A percentile compares a stretch with the other conserved stretches of the same genome.
phyloP scores from a whole-genome alignment of 2,113 vertebrate genomes.

The Plecotus auritus region DNA sequence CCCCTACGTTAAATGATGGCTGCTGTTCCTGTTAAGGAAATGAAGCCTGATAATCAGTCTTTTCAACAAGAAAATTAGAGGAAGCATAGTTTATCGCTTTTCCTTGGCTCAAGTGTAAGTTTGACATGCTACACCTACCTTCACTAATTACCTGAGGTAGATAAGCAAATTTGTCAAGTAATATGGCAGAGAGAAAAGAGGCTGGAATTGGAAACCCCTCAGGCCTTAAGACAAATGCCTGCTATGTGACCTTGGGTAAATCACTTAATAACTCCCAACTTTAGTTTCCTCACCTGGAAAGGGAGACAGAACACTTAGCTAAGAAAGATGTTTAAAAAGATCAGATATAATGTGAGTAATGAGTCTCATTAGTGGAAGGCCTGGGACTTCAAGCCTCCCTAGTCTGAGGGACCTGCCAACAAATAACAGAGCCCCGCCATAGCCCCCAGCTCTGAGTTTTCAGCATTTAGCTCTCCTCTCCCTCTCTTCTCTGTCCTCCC shows the following conservation, averaged over 20 bases:
- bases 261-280: constrained; percentile 41
- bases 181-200: constrained; percentile 3
- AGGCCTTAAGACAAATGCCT: constrained; percentile 39
- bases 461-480: neutral
- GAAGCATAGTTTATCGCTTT: constrained; percentile 55
- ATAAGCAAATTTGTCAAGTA: constrained; percentile 48
- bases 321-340: constrained; percentile 36
- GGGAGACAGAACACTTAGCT: constrained; percentile 38
- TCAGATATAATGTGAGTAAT: constrained; percentile 45
- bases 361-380: constrained; percentile 39
- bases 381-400: neutral
- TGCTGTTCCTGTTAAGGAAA: constrained; percentile 30
- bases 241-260: constrained; percentile 49
- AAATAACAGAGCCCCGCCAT: neutral
- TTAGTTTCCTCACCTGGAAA: constrained; percentile 55
- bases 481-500: neutral
- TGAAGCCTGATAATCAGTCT: constrained; percentile 44
- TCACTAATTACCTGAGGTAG: constrained; percentile 56
- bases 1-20: neutral
- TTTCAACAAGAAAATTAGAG: constrained; percentile 55
- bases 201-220: constrained; percentile 37
- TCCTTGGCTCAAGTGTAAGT: constrained; percentile 26
- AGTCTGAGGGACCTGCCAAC: neutral
- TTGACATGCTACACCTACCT: constrained; percentile 12
- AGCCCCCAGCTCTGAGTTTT: neutral